Conservation (phyloP, 92 coral and sea anemone species). For the Phenganax marumi region DNA sequence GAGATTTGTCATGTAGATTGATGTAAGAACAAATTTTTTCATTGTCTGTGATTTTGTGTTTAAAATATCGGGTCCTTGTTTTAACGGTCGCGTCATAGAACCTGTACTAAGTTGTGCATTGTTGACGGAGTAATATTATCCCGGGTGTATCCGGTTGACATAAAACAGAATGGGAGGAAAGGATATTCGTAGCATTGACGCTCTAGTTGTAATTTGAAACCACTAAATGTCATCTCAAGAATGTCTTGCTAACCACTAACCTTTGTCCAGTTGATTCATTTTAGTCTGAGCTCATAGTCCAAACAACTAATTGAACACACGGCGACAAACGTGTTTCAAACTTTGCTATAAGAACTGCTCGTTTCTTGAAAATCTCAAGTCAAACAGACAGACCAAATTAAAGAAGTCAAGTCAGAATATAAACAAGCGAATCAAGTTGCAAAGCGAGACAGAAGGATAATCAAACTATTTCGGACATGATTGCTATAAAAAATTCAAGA, state of each 20-base stretch:
- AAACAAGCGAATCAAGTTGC: conserved; percentile 11
- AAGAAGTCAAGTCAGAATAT: not conserved
- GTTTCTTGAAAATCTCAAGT: conserved; percentile 10
- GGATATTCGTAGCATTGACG: not conserved
- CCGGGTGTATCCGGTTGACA: conserved; percentile 12
- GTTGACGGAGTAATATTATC: conserved; percentile 7
- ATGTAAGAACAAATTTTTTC: too few relatives aligned
- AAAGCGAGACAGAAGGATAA: conserved; percentile 3
- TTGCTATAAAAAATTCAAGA: conserved; percentile 16
- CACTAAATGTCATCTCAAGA: not conserved
- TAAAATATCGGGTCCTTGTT: too few relatives aligned
- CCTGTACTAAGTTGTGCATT: not conserved
- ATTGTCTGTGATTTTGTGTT: too few relatives aligned
- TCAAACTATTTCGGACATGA: not conserved
- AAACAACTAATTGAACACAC: not conserved
- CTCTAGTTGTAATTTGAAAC: conserved; percentile 5
- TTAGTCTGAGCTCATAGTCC: not conserved
- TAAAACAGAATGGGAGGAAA: not conserved
- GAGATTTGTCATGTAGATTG: too few relatives aligned
- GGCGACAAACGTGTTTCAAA: not conserved
- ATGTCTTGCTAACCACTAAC: not conserved
- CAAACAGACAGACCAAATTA: conserved; percentile 1
- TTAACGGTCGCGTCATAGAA: too few relatives aligned
- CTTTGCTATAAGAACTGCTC: not conserved
- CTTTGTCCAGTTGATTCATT: not conserved